Percentiles rank a stretch among this genome's conserved stretches.
phyloP scores from a whole-genome alignment of 2,888 invertebrate species.

The Carpatolechia fugitivella region DNA sequence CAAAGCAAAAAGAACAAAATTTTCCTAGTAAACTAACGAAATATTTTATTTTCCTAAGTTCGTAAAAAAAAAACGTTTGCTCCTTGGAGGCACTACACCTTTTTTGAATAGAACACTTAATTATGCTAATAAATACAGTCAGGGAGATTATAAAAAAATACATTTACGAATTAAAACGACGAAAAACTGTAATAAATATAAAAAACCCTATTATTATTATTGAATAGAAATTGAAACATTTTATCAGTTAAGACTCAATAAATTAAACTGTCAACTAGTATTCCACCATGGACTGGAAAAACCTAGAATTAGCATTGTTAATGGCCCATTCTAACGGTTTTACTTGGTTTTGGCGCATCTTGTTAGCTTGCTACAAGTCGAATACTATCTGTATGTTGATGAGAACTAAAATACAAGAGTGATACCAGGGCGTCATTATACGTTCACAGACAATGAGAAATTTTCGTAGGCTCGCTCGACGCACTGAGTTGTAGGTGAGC shows the following conservation, averaged over 20 bases:
- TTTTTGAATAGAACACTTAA: too few relatives aligned
- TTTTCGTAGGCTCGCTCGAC: background rate
- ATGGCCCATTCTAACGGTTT: constrained; percentile 5
- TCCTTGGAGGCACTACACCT: too few relatives aligned
- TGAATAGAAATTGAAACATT: too few relatives aligned
- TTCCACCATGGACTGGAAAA: background rate
- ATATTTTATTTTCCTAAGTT: too few relatives aligned
- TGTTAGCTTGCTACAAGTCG: background rate
- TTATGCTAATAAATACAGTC: too few relatives aligned
- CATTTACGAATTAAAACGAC: too few relatives aligned
- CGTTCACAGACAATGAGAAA: background rate
- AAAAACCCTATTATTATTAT: too few relatives aligned
- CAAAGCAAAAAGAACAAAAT: too few relatives aligned
- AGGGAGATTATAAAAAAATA: too few relatives aligned
- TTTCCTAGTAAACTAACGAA: too few relatives aligned
- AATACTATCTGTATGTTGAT: background rate
- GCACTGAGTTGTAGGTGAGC: background rate
- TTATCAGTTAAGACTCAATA: background rate
- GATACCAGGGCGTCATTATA: background rate
- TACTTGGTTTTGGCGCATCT: background rate
- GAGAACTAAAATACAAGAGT: background rate
- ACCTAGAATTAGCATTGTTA: background rate
- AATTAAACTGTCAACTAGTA: background rate
- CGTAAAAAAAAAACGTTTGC: too few relatives aligned
- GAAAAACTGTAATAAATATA: too few relatives aligned